Evolutionary conservation across 2,113 vertebrate species (phyloP), one percentile per base, ranked within the genome.

Genomic region (Aegypius monachus): DNA sequence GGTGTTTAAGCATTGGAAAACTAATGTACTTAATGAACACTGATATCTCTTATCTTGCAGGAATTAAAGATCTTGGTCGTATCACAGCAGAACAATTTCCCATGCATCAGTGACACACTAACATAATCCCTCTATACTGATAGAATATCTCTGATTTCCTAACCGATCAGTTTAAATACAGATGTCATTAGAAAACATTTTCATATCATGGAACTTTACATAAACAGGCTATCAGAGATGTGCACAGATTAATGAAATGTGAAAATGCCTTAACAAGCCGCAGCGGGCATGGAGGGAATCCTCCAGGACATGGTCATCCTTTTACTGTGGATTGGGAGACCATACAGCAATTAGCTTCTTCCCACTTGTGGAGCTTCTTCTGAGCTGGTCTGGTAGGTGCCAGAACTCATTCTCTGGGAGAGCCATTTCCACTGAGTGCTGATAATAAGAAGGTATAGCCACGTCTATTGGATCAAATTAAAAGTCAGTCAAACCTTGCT

Each of bases 391-490:
- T 11, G 1, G 0, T 10, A 31, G 22, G 23, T 73, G 13, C 25
- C 31, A 77, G 34, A 19, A 29, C 3, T 17, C 25, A 9, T n/a
- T 75, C 34, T 43, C 2, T 16, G 13, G 22, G 18, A 25, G 27
- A 86, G 40, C 0, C 1, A 17, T 10, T 53, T 81, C 32, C 19
- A 13, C 12, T 26, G 9, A 6, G 4, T 16, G 20, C 3, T 82
- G 22, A 11, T 10, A 34, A 15, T 9, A 26, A 26, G 25, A 68
- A 55, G 4, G 5, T 25, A 11, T 11, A 65, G 3, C 16, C 43
- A 68, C 0, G 0, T 68, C 8, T 68, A 2, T 14, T n/a, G 22
- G 9, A 29, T 40, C 22, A 40, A 36, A 50, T 16, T 72, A 56
- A 48, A 86, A 68, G 10, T 38, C 10, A 8, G 10, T 50, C 15